Evolutionary conservation across 2,888 invertebrate genomes (phyloP).

Genomic region (Rhingia campestris): DNA sequence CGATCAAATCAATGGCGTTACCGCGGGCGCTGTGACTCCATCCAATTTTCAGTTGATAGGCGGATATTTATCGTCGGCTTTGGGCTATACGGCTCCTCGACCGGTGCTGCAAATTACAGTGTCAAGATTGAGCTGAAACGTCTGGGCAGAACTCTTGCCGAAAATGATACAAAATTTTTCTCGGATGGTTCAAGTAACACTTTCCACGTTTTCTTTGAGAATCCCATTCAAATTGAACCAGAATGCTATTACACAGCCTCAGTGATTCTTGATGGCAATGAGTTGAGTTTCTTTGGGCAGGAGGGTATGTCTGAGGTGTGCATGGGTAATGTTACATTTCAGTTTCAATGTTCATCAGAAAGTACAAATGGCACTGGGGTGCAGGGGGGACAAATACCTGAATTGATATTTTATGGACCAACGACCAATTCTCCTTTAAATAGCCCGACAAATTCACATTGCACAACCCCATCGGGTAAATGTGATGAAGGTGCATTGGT

Average conservation of each 20-base stretch:
- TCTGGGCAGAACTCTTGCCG: constrained; percentile 93
- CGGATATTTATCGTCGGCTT: constrained; percentile 98
- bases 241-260: constrained; percentile 97
- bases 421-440: constrained; percentile 84
- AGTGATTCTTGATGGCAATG: constrained; percentile 96
- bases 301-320: constrained; percentile 97
- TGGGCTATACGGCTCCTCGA: constrained; percentile 97
- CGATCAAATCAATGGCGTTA: constrained; percentile 99
- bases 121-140: constrained; percentile 97
- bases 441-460: constrained; percentile 81
- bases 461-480: constrained; percentile 79
- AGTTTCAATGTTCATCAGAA: constrained; percentile 98
- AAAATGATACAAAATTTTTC: constrained; percentile 96
- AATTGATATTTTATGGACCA: constrained; percentile 97
- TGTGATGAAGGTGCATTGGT: constrained; percentile 73
- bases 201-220: constrained; percentile 93
- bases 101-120: constrained; percentile 96
- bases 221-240: constrained; percentile 93
- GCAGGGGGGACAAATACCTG: constrained; percentile 98
- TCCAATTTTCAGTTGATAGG: constrained; percentile 97
- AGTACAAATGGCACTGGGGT: constrained; percentile 99
- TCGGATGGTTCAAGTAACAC: constrained; percentile 98
- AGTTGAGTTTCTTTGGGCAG: constrained; percentile 97
- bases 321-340: constrained; percentile 96
- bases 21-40: constrained; percentile 96